Percentiles rank a stretch among this genome's conserved stretches.
Conservation (phyloP, 2,113 vertebrate genomes). For the Pholis gunnellus region DNA sequence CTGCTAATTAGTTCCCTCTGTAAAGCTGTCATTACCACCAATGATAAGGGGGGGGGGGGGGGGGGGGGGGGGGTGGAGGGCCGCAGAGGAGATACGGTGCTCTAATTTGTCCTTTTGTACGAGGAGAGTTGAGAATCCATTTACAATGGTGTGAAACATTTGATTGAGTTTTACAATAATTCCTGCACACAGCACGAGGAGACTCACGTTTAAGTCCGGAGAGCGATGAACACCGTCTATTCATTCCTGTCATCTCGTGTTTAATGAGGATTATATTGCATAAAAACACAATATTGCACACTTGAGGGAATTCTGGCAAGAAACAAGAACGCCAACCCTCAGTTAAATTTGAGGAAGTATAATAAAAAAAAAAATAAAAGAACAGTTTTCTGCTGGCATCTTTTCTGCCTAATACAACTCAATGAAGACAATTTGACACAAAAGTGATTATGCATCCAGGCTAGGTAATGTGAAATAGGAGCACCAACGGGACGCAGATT, state of each 20-base stretch:
- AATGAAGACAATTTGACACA: constrained; percentile 78
- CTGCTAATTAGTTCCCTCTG: constrained; percentile 83
- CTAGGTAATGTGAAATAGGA: constrained; percentile 72
- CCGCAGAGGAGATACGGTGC: constrained; percentile 57
- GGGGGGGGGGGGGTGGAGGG: constrained; percentile 42
- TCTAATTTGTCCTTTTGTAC: constrained; percentile 73
- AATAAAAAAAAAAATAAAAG: constrained; percentile 13
- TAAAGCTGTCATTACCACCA: constrained; percentile 81
- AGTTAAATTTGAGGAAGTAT: constrained; percentile 44
- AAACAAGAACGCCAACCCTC: constrained; percentile 28
- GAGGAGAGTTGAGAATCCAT: constrained; percentile 47
- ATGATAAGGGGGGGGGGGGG: constrained; percentile 61
- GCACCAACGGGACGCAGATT: constrained; percentile 58
- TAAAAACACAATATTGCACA: constrained; percentile 16
- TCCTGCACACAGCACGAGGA: constrained; percentile 43
- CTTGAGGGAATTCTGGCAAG: constrained; percentile 39
- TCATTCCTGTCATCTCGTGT: constrained; percentile 34
- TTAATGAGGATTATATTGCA: constrained; percentile 40
- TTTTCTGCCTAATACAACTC: constrained; percentile 65
- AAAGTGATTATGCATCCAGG: constrained; percentile 74
- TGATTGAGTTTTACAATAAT: constrained; percentile 50
- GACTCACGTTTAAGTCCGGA: constrained; percentile 21
- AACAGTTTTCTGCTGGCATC: constrained; percentile 33
- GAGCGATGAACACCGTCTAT: constrained; percentile 30
- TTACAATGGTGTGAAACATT: constrained; percentile 40